Conservation (phyloP, 2,888 invertebrate genomes). For the Lissonota sp. region DNA sequence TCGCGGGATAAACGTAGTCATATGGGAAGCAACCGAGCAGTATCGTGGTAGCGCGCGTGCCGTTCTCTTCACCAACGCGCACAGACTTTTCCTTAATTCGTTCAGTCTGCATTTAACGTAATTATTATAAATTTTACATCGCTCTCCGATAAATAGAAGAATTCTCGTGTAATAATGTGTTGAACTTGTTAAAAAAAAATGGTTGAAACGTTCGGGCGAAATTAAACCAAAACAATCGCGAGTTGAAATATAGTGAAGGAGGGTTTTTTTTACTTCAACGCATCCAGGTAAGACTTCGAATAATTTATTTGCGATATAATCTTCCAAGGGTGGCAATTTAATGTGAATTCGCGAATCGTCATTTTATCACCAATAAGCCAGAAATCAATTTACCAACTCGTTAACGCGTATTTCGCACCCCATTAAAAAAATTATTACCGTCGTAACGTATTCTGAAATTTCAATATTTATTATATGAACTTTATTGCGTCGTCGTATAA, state of each 20-base stretch:
- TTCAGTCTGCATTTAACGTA: background rate
- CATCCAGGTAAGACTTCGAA: background rate
- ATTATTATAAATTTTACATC: background rate
- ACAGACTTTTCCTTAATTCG: background rate
- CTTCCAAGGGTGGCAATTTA: background rate
- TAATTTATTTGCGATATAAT: background rate
- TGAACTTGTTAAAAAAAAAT: background rate
- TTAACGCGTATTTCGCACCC: background rate
- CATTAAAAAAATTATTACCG: background rate
- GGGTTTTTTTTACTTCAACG: background rate
- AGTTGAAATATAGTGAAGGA: conserved; percentile 5
- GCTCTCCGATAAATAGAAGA: background rate
- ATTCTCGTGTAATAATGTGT: background rate
- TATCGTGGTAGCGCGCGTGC: conserved; percentile 77
- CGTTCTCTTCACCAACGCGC: conserved; percentile 67
- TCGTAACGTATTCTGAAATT: too few species aligned
- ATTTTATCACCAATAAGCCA: background rate
- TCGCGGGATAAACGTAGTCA: too few species aligned
- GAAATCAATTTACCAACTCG: background rate
- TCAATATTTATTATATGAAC: too few species aligned
- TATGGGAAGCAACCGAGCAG: conserved; percentile 66
- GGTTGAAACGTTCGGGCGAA: conserved; percentile 1
- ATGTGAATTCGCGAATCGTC: background rate
- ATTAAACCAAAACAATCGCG: background rate
- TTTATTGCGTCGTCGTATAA: too few species aligned